Evolutionary conservation across 2,113 vertebrate genomes (phyloP).

Genomic region (Copsychus sechellarum): DNA sequence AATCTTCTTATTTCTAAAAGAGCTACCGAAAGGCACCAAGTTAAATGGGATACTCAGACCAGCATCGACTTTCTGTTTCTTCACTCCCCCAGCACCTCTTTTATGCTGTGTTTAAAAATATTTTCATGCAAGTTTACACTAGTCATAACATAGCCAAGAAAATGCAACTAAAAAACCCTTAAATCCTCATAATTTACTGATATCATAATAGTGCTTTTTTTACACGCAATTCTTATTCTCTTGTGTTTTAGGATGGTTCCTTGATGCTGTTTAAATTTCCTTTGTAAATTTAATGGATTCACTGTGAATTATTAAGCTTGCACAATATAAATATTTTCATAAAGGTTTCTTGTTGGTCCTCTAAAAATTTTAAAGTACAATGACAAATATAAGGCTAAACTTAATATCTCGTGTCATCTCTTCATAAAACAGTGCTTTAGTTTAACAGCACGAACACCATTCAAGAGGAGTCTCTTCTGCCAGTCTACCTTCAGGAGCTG

Average conservation of each 20-base stretch:
- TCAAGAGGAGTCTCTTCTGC: conserved; percentile 11
- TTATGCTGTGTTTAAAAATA: neutral
- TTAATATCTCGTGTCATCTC: conserved; percentile 27
- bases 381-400: conserved; percentile 50
- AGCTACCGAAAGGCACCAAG: neutral
- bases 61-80: neutral
- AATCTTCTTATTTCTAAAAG: neutral
- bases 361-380: conserved; percentile 44
- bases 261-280: neutral
- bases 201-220: neutral
- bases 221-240: neutral
- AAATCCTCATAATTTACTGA: neutral
- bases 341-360: conserved; percentile 21
- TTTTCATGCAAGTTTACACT: neutral
- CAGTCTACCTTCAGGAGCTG: conserved; percentile 3
- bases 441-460: neutral
- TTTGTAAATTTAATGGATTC: conserved; percentile 17
- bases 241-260: neutral
- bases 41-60: neutral
- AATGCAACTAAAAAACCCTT: neutral
- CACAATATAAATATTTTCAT: conserved; percentile 27
- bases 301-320: conserved; percentile 43
- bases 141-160: neutral
- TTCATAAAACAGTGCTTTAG: conserved; percentile 11
- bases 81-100: neutral